Percentiles rank a stretch among this genome's conserved stretches.
Conservation (phyloP, 2,888 invertebrate species). For the Temnothorax unifasciatus region DNA sequence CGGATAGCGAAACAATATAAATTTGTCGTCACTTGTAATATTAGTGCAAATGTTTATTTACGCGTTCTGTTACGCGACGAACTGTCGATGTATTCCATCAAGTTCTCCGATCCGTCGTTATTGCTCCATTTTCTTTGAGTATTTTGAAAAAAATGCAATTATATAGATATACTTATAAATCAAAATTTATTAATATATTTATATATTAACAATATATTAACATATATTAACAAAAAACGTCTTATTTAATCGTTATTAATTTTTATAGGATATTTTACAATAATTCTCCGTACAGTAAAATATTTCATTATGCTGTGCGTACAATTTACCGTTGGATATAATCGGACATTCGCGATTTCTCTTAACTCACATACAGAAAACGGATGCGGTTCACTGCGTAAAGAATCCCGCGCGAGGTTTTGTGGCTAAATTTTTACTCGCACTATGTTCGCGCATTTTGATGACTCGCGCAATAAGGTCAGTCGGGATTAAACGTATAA, state of each 20-base stretch:
- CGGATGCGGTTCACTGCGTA: neutral
- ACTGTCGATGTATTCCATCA: neutral
- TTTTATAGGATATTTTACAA: neutral
- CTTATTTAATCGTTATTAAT: neutral
- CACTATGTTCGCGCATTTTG: neutral
- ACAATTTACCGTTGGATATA: neutral
- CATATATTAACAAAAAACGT: neutral
- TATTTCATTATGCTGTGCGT: neutral
- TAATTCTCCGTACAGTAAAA: neutral
- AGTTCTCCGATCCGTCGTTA: neutral
- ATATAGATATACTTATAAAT: neutral
- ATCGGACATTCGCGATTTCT: neutral
- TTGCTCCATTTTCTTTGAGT: neutral
- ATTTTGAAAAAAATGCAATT: neutral
- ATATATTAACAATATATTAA: too few relatives aligned
- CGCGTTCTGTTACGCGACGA: neutral
- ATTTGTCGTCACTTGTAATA: neutral
- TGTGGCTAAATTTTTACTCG: neutral
- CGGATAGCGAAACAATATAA: neutral
- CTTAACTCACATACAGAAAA: neutral
- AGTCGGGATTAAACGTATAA: conserved; percentile 50
- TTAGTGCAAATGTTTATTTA: neutral
- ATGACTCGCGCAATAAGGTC: conserved; percentile 39
- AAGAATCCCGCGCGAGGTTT: neutral
- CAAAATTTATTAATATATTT: neutral